Evolutionary conservation across 2,888 invertebrate genomes (phyloP), one percentile per base, ranked within the genome.

Genomic region (Gari tellinella): DNA sequence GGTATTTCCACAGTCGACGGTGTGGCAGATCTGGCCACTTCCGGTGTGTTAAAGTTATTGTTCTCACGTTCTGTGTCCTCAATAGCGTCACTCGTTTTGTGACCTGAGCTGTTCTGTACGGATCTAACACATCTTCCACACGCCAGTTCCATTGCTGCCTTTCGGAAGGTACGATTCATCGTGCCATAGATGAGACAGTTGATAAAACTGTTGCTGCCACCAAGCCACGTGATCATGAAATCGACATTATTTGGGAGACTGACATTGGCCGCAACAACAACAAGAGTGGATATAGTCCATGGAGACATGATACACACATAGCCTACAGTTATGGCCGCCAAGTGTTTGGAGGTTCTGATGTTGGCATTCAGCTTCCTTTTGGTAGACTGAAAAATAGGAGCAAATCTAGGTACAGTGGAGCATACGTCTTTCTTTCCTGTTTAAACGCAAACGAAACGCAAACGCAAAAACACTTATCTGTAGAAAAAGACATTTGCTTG

Each of bases 321-420:
- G 0, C 79, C 82, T 7, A 79, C 53, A 0, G 82, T 82, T 21
- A 79, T 80, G 38, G 82, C 77, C 5, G 80, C 82, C 3, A 79
- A 55, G 26, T 74, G 74, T 48, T 79, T 79, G 4, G 79, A 68
- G 25, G 79, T 79, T 21, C 77, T 52, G 12, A 77, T 77, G 46
- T 77, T 77, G 17, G 72, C 69, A 43, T 62, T 72, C 1, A 69
- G 56, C 65, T 65, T 61, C 26, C 57, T 52, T 31, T 31, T 4
- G 10, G 31, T 7, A 31, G 31, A 10, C 31, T 31, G 31, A 31
- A 31, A 31, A 4, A 31, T 4, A 31, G 31, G 10, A 31, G 31
- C 31, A 31, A 10, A 31, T 4, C 5, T n/a, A n/a, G n/a, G n/a
- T n/a, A n/a, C n/a, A n/a, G n/a, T n/a, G n/a, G n/a, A n/a, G n/a